A percentile compares a stretch with the other conserved stretches of the same genome.
Evolutionary conservation across 53 echinoderm and acorn worm species (phyloP).

Genomic region (Mesocentrotus franciscanus): DNA sequence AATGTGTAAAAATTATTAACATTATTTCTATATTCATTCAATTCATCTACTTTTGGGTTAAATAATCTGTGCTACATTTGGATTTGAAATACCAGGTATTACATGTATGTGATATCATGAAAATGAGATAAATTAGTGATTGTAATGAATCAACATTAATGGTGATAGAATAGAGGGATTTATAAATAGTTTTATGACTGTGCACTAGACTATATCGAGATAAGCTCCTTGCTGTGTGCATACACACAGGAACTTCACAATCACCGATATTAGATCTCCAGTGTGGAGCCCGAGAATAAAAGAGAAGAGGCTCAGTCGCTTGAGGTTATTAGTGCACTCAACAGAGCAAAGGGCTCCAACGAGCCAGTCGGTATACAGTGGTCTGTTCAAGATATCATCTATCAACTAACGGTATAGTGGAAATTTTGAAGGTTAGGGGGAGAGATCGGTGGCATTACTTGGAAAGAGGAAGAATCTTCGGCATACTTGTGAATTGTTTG

Average conservation of each 20-base stretch:
- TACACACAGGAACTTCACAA: constrained; percentile 25
- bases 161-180: too few relatives aligned
- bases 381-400: neutral
- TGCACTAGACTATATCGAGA: constrained; percentile 1
- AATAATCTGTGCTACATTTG: neutral
- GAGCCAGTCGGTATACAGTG: neutral
- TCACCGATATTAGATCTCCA: neutral
- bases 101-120: neutral
- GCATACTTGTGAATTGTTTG: neutral
- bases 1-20: neutral
- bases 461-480: constrained; percentile 10
- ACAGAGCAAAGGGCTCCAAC: constrained; percentile 44
- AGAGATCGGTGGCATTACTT: neutral
- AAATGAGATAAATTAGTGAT: neutral
- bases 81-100: neutral
- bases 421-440: neutral
- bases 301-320: constrained; percentile 15
- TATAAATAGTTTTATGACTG: neutral
- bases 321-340: constrained; percentile 36
- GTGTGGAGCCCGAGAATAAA: neutral
- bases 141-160: neutral
- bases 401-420: neutral
- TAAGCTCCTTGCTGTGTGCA: constrained; percentile 8
- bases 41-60: neutral
- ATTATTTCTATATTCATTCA: neutral